Evolutionary conservation across 2,113 vertebrate genomes (phyloP), one percentile per base, ranked within the genome.

Genomic region (Tragelaphus imberbis): DNA sequence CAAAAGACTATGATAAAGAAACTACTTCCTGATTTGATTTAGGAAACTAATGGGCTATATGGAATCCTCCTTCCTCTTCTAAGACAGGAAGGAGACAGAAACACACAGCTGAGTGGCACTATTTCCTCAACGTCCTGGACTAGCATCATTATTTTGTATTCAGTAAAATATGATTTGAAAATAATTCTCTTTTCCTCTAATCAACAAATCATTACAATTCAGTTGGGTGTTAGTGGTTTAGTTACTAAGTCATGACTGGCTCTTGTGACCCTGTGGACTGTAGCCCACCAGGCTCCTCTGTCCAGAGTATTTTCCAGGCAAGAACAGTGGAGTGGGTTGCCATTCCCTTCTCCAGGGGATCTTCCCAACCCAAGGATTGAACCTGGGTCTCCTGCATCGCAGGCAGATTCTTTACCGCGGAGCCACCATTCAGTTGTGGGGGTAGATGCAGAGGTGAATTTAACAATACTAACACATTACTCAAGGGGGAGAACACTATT

Each of bases 171-270:
- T 56, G 10, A 53, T 85, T 94, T 79, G 40, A 77, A 58, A 44
- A 55, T 36, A 71, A 59, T 93, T 93, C n/a, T 90, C 21, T 88
- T 55, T 92, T 56, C 49, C 40, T 90, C 30, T 92, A 85, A 90
- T 33, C 19, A 92, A 56, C 1, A 56, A 59, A 65, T 82, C 28
- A 30, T 80, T 59, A 12, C 44, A 92, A 81, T 81, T 84, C 53
- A 55, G 19, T 92, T 55, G 53, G 7, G 16, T 36, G 49, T 21
- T 33, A n/a, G 25, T 61, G 7, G 17, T 40, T 75, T 40, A 40
- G 19, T 44, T 3, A 40, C 36, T 25, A 75, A 75, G 21, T 44
- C 2, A 0, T 12, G 6, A 75, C 36, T 36, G 25, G 23, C 23
- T 44, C 36, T 77, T 44, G 6, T 77, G 71, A 77, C 21, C 3